Evolutionary conservation across 2,113 vertebrate species (phyloP), one percentile per base, ranked within the genome.

Genomic region (Ammospiza caudacuta): DNA sequence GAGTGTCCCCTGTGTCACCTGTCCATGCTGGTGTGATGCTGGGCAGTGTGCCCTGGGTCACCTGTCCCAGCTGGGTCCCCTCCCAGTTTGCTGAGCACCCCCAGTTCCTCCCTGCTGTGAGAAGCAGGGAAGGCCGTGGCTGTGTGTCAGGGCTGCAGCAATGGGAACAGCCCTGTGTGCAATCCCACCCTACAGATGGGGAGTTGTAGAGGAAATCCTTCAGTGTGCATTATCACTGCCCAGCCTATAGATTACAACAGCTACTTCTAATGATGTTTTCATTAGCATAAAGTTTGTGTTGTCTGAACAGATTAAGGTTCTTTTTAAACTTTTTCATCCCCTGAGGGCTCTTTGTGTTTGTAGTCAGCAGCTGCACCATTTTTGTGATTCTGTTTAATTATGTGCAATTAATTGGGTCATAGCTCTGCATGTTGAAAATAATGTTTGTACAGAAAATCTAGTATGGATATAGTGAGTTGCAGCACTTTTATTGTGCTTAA

Each of bases 401-500:
- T 55, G 64, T 93, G 90, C 67, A 27, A 51, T 88, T 95, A 75
- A 76, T 64, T 95, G 35, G 61, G 67, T 96, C 58, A 86, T 27
- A 79, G 81, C 12, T 83, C 31, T 76, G 14, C 43, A 23, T 52
- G 55, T 64, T 80, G 67, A 66, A 86, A 91, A 74, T 89, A 80
- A 31, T 4, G 9, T 80, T 91, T 89, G 62, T 73, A 37, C 79
- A 83, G 87, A 73, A 86, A 88, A 66, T 61, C 11, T 57, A 77
- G 54, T 46, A 31, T 25, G 44, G 27, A 19, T 67, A 14, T 47
- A 77, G 62, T 37, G 29, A 84, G 22, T 62, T 92, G 24, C 57
- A 92, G 24, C 12, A 54, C 29, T 84, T 94, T 51, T 88, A 41
- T 87, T 89, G 70, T 69, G 61, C 90, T 83, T 90, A 74, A 51